Base-by-base conservation (phyloP, 2,113 vertebrate species). In the Noturus placidus region DNA sequence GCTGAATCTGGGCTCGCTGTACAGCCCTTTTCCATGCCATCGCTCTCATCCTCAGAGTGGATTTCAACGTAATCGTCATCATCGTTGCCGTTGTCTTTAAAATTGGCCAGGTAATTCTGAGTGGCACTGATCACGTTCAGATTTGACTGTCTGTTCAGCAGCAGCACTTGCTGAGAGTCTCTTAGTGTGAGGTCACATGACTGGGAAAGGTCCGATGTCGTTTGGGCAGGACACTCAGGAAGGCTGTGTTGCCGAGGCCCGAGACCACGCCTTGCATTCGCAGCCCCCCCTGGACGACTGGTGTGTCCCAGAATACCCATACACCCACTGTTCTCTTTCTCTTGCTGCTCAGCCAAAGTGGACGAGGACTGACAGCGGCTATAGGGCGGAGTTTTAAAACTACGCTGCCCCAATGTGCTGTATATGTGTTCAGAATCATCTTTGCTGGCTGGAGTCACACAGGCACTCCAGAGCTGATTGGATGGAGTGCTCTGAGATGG, bases 1-100 rank as follows among this genome's bases (percentile, higher is more conserved):
- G 59, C 35, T n/a, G 65, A 78, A 14, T 85, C 85, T 22, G 82
- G 57, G 77, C 61, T 70, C 5, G 27, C 38, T 13, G 69, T 76
- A 22, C 30, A 56, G 30, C 85, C 76, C 65, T 84, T 84, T 52
- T 56, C 65, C 19, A 33, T 22, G 65, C 63, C 8, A 25, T 95
- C 94, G 2, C 63, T 86, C 90, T 99, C 98, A 56, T 99, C 98
- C 91, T 99, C 98, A 0, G 98, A 99, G 90, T 97, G 97, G 89
- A 99, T 99, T 93, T 99, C 98, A 9, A 99, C 98, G 4, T 99
- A 99, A 92, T 99, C 98, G 1, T 93, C 93, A 13, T 96, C 96
- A 0, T 99, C 97, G 1, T 97, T 97, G 57, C 94, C 96, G 17
- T 94, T 94, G 93, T 99, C 98, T 93, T 97, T 99, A 92, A 99